Conservation (phyloP, 1,140 invertebrate genomes). For the Drosophila kohkoa region DNA sequence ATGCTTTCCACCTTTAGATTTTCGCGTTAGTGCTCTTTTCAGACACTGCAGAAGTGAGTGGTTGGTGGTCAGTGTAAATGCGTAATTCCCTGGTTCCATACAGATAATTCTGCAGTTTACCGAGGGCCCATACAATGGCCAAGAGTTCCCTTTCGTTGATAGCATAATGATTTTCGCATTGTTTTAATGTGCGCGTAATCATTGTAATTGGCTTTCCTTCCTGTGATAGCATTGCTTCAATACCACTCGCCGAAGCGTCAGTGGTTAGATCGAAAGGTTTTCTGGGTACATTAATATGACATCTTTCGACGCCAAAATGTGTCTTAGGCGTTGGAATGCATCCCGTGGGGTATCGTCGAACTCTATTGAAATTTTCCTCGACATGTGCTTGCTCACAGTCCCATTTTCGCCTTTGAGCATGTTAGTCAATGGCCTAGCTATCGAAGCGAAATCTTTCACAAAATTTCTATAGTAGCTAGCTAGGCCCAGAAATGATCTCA, state of each 20-base stretch:
- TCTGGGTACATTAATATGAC: background rate
- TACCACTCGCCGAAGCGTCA: background rate
- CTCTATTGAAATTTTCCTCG: no score
- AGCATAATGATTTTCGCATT: background rate
- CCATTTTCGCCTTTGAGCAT: background rate
- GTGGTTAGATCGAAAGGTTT: background rate
- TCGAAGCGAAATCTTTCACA: no score
- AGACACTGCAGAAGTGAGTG: no score
- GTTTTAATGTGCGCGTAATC: background rate
- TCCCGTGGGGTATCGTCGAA: background rate
- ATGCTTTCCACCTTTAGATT: no score
- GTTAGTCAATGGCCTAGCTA: background rate
- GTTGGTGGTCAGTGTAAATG: background rate
- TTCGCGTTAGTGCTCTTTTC: no score
- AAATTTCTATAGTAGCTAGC: background rate
- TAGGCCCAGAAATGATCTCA: background rate
- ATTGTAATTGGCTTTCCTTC: background rate
- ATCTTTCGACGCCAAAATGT: background rate
- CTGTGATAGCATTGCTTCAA: background rate
- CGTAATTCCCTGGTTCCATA: background rate
- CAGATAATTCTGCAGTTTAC: background rate
- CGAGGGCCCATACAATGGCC: background rate
- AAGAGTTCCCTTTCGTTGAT: background rate
- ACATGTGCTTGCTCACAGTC: no score
- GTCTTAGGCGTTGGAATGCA: background rate